These are phyloP conservation scores for Cepaea hortensis DNA, from an alignment of 2,888 invertebrate genomes.

Conservation along the genomic window DNA sequence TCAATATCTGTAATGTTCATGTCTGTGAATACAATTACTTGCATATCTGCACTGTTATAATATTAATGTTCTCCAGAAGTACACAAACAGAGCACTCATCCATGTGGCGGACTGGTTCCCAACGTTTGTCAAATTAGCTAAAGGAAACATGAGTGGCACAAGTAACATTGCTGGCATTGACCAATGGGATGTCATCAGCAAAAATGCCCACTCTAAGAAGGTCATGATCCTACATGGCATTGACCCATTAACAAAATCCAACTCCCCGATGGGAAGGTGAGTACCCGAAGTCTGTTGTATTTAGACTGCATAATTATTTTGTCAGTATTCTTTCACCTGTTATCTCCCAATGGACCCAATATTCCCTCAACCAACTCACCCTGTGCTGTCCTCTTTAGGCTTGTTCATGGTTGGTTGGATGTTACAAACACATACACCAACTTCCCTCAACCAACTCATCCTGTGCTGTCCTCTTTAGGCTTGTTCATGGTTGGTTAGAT, in stretches of 20 bases:
- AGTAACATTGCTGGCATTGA: slow-evolving; percentile 20
- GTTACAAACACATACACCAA: no score
- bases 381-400: no score
- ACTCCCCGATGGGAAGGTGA: background rate
- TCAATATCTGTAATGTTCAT: no score
- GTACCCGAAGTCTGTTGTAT: background rate
- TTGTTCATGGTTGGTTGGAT: no score
- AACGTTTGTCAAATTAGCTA: slow-evolving; percentile 27
- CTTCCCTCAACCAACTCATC: no score
- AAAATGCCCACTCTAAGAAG: background rate
- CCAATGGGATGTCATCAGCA: slow-evolving; percentile 38
- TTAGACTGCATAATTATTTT: no score
- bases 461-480: no score
- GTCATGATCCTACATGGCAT: slow-evolving; percentile 27
- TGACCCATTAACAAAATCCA: slow-evolving; percentile 24
- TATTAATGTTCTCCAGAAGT: background rate
- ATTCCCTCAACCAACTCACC: no score
- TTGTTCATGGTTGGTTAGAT: no score
- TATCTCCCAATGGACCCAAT: no score
- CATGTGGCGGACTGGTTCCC: slow-evolving; percentile 43
- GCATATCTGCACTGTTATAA: background rate
- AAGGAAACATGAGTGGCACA: slow-evolving; percentile 29
- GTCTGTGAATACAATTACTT: background rate
- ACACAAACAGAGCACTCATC: slow-evolving; percentile 33
- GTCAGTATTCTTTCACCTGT: no score